phyloP scores from a whole-genome alignment of 2,113 vertebrate genomes.

The Ageneiosus marmoratus region DNA sequence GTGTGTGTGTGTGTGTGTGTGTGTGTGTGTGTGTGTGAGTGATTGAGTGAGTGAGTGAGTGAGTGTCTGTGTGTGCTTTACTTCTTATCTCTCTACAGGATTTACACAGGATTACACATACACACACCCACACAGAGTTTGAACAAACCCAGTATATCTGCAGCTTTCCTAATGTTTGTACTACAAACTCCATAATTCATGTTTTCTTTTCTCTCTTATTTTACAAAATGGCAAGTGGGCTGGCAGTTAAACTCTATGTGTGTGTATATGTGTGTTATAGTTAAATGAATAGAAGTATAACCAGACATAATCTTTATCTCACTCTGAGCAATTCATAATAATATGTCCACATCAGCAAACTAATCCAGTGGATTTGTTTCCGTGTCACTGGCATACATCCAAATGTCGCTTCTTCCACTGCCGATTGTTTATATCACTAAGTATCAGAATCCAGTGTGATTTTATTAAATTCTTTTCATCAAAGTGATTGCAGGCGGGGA shows the following conservation, averaged over 20 bases:
- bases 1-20: conserved; percentile 11
- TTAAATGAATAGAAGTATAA: conserved; percentile 24
- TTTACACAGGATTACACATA: conserved; percentile 1
- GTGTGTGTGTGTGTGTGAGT: conserved; percentile 19
- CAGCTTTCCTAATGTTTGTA: conserved; percentile 8
- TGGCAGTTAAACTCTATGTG: conserved; percentile 8
- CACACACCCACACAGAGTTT: conserved; percentile 13
- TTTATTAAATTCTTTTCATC: background rate
- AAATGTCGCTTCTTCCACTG: background rate
- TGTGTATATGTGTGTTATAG: conserved; percentile 21
- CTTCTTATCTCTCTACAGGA: background rate
- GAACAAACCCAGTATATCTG: conserved; percentile 19
- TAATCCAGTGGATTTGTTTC: conserved; percentile 45
- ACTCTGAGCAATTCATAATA: conserved; percentile 46
- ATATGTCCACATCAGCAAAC: conserved; percentile 47
- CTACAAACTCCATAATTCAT: conserved; percentile 22
- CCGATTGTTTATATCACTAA: background rate
- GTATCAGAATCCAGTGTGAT: background rate
- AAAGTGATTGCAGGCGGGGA: background rate
- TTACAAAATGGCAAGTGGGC: conserved; percentile 15
- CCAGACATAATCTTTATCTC: conserved; percentile 30
- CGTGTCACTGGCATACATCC: conserved; percentile 31
- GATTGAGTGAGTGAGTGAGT: conserved; percentile 23
- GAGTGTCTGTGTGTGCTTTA: background rate
- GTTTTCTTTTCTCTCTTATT: conserved; percentile 2